Conservation (phyloP, 2,113 vertebrate species). For the Morone chrysops region DNA sequence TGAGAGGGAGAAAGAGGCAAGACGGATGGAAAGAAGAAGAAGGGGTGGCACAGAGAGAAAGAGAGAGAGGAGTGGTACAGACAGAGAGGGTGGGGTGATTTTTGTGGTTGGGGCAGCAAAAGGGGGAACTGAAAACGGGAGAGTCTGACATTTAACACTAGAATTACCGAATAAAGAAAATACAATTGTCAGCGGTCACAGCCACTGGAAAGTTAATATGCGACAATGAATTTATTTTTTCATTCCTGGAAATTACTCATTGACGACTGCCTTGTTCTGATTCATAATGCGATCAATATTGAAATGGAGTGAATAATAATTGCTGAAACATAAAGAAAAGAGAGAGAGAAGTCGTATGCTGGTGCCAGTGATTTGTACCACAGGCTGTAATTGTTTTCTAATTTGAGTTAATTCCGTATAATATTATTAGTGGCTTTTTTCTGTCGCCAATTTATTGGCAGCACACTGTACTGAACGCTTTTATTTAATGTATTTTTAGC, state of each 20-base stretch:
- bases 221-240: constrained; percentile 7
- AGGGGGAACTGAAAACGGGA: constrained; percentile 72
- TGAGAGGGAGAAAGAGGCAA: constrained; percentile 59
- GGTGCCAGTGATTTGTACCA: constrained; percentile 25
- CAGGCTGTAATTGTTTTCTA: constrained; percentile 35
- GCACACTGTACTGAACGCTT: constrained; percentile 2
- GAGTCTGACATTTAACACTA: constrained; percentile 69
- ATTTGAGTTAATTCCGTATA: constrained; percentile 35
- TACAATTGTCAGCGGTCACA: constrained; percentile 22
- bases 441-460: constrained; percentile 25
- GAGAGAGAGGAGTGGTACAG: constrained; percentile 57
- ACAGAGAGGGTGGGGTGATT: constrained; percentile 75
- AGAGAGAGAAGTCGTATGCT: background rate
- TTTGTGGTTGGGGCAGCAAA: constrained; percentile 82
- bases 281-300: constrained; percentile 42
- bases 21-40: constrained; percentile 64
- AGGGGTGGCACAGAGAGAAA: constrained; percentile 45
- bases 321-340: background rate
- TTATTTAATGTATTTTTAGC: constrained; percentile 25
- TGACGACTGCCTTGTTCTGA: constrained; percentile 25
- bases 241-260: constrained; percentile 29
- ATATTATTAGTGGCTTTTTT: constrained; percentile 33
- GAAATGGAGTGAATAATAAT: constrained; percentile 46
- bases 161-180: constrained; percentile 60
- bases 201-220: constrained; percentile 34